Evolutionary conservation across 1,140 invertebrate genomes (phyloP).

Genomic region (Atopsyche davidsoni): DNA sequence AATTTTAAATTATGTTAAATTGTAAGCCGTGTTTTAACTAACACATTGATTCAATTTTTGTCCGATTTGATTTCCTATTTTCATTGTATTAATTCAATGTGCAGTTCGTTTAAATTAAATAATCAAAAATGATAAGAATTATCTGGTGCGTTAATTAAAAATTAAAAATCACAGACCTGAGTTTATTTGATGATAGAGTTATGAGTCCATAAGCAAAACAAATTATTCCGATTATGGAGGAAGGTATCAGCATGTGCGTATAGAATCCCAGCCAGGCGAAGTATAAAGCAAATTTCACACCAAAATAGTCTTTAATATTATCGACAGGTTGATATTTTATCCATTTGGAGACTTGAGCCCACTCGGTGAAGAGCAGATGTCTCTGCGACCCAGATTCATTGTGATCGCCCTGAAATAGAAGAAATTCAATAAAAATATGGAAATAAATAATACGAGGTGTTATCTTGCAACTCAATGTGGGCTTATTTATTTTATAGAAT

Average conservation of each 20-base stretch:
- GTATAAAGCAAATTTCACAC: slow-evolving; percentile 80
- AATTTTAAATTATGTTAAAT: too few species aligned
- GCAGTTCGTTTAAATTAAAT: too few species aligned
- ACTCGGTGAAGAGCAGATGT: slow-evolving; percentile 73
- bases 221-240: slow-evolving; percentile 73
- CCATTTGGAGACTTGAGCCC: slow-evolving; percentile 75
- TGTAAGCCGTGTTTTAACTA: too few species aligned
- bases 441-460: slow-evolving; percentile 1
- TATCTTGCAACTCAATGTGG: too few species aligned
- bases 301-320: slow-evolving; percentile 84
- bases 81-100: too few species aligned
- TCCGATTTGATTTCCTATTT: too few species aligned
- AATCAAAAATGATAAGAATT: too few species aligned
- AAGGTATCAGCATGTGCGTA: slow-evolving; percentile 85
- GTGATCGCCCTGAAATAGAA: slow-evolving; percentile 64
- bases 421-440: slow-evolving; percentile 40
- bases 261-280: slow-evolving; percentile 98
- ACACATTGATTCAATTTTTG: too few species aligned
- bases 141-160: too few species aligned
- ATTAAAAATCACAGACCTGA: slow-evolving; percentile 61
- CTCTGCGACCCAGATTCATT: slow-evolving; percentile 60
- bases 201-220: slow-evolving; percentile 76
- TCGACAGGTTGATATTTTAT: slow-evolving; percentile 84
- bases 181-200: slow-evolving; percentile 65
- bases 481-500: too few species aligned